Evolutionary conservation across 1,140 invertebrate species (phyloP).

Genomic region (Cylas formicarius): DNA sequence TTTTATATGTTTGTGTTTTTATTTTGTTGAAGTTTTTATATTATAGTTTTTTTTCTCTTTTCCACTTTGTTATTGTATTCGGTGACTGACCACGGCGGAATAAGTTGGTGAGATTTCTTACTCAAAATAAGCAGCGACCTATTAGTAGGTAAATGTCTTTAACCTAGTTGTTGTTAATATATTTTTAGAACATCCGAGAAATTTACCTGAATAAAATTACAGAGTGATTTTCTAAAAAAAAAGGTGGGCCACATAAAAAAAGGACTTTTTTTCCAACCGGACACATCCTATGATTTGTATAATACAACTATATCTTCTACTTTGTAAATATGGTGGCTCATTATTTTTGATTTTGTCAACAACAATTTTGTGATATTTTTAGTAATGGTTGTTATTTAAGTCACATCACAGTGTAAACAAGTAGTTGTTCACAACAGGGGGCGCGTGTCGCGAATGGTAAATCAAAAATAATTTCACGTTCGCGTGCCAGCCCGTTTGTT

Average conservation of each 20-base stretch:
- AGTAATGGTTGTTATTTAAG: slow-evolving; percentile 44
- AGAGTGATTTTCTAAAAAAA: slow-evolving; percentile 33
- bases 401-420: slow-evolving; percentile 40
- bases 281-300: slow-evolving; percentile 6
- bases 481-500: no score
- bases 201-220: slow-evolving; percentile 34
- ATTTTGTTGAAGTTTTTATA: slow-evolving; percentile 29
- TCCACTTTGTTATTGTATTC: slow-evolving; percentile 22
- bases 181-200: slow-evolving; percentile 30
- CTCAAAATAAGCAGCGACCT: slow-evolving; percentile 26
- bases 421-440: slow-evolving; percentile 32
- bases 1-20: slow-evolving; percentile 34
- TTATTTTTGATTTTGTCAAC: slow-evolving; percentile 42
- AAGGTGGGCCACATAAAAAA: slow-evolving; percentile 34
- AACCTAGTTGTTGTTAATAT: slow-evolving; percentile 31
- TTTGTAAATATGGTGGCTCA: slow-evolving; percentile 38
- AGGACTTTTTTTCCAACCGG: slow-evolving; percentile 28
- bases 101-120: slow-evolving; percentile 34
- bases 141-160: slow-evolving; percentile 14
- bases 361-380: slow-evolving; percentile 45
- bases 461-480: no score
- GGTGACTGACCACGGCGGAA: slow-evolving; percentile 31
- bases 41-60: slow-evolving; percentile 20
- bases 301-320: slow-evolving; percentile 3
- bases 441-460: no score